A percentile compares a stretch with the other conserved stretches of the same genome.
Evolutionary conservation across 1,140 invertebrate genomes (phyloP).

Genomic region (Drosophila sp.): DNA sequence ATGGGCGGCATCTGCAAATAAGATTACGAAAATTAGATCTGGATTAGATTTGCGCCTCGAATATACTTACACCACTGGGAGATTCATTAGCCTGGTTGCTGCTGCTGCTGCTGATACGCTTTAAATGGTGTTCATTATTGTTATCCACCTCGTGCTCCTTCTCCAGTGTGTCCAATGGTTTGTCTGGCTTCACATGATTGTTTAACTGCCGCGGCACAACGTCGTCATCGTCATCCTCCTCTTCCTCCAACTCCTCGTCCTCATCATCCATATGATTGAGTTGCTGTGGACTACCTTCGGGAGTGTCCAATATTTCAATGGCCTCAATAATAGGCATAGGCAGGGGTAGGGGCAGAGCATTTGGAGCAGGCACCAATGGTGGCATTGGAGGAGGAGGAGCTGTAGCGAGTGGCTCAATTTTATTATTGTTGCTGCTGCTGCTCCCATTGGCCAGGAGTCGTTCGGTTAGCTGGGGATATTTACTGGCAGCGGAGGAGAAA

Average conservation of each 20-base stretch:
- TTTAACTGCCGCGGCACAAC: neutral
- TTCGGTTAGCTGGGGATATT: slow-evolving; percentile 76
- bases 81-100: slow-evolving; percentile 56
- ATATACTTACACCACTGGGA: slow-evolving; percentile 59
- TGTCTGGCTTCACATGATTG: slow-evolving; percentile 35
- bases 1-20: slow-evolving; percentile 46
- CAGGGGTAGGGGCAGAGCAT: neutral
- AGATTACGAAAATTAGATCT: neutral
- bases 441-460: slow-evolving; percentile 71
- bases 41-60: too few species aligned
- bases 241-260: slow-evolving; percentile 17
- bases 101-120: slow-evolving; percentile 45
- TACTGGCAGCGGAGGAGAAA: slow-evolving; percentile 46
- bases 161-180: slow-evolving; percentile 9
- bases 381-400: slow-evolving; percentile 1
- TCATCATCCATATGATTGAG: slow-evolving; percentile 42
- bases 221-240: slow-evolving; percentile 30
- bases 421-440: neutral
- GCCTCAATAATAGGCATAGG: slow-evolving; percentile 62
- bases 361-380: slow-evolving; percentile 12
- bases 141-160: slow-evolving; percentile 42
- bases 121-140: slow-evolving; percentile 68
- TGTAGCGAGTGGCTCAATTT: neutral
- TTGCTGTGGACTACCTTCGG: slow-evolving; percentile 70
- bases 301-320: slow-evolving; percentile 78